Conservation (phyloP, 2,888 invertebrate genomes). For the Drosophila gaucha region DNA sequence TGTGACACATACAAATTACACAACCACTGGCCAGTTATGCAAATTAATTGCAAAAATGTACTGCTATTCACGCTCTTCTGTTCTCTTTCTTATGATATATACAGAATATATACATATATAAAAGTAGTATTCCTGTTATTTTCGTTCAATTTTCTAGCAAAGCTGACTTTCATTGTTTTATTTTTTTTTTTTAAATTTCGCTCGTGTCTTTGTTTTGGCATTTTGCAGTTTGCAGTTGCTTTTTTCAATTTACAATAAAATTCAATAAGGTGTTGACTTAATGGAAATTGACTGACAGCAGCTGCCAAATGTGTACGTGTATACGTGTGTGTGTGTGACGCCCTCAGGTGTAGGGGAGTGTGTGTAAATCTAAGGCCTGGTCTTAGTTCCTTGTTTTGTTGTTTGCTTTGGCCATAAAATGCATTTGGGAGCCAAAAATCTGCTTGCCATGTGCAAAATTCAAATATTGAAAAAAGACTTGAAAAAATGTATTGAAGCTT, state of each 20-base stretch:
- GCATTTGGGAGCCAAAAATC: conserved; percentile 29
- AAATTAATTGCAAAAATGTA: conserved; percentile 68
- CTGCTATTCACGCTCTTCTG: not conserved
- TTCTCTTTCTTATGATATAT: not conserved
- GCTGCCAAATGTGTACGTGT: conserved; percentile 66
- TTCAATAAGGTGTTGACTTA: conserved; percentile 81
- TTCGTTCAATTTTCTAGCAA: conserved; percentile 49
- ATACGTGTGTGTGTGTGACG: conserved; percentile 16
- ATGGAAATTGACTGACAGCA: conserved; percentile 79
- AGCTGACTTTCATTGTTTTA: conserved; percentile 51
- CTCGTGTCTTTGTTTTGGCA: conserved; percentile 17
- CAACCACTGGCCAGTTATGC: conserved; percentile 69
- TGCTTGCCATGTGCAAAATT: conserved; percentile 26
- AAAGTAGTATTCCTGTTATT: not conserved
- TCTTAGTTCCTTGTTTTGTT: conserved; percentile 42
- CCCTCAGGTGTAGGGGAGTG: conserved; percentile 14
- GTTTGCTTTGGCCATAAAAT: conserved; percentile 39
- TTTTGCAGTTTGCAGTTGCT: conserved; percentile 60
- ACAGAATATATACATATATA: not conserved
- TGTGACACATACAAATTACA: conserved; percentile 69
- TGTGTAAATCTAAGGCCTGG: conserved; percentile 55
- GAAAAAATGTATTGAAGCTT: not conserved
- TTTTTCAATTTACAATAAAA: conserved; percentile 80
- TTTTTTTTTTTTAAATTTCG: conserved; percentile 16
- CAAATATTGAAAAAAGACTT: conserved; percentile 10